Conservation (phyloP, 2,113 vertebrate species). For the Vidua chalybeata region DNA sequence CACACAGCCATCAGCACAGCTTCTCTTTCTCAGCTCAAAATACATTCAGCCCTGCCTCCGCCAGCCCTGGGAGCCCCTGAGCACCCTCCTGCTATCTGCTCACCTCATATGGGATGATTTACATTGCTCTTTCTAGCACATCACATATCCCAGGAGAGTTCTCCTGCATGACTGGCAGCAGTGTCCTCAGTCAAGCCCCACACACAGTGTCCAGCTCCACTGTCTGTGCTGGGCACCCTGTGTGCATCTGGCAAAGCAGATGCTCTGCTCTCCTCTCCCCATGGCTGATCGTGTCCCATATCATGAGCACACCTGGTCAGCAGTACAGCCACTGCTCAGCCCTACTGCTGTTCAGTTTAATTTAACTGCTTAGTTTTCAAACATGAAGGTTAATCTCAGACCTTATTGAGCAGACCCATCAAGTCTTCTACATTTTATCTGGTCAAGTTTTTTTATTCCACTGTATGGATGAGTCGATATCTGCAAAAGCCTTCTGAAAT, state of each 20-base stretch:
- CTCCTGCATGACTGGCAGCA: neutral
- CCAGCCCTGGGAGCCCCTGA: neutral
- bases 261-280: neutral
- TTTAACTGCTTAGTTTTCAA: neutral
- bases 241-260: neutral
- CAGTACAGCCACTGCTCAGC: neutral
- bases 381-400: neutral
- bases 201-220: neutral
- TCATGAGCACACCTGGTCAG: neutral
- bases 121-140: neutral
- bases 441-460: neutral
- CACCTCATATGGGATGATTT: accelerated
- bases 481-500: neutral
- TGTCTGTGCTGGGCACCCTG: neutral
- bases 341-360: neutral
- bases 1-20: neutral
- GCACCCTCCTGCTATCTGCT: neutral
- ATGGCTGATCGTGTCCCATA: neutral
- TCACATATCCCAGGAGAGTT: neutral
- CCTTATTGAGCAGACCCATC: neutral
- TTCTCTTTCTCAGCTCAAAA: neutral
- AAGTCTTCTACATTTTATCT: neutral
- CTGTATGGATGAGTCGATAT: accelerated
- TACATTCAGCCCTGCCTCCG: neutral
- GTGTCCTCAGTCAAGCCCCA: neutral